Percentiles rank a stretch among this genome's conserved stretches.
Evolutionary conservation across 2,797 vertebrate species (phyloP).

Genomic region (Anniella stebbinsi): DNA sequence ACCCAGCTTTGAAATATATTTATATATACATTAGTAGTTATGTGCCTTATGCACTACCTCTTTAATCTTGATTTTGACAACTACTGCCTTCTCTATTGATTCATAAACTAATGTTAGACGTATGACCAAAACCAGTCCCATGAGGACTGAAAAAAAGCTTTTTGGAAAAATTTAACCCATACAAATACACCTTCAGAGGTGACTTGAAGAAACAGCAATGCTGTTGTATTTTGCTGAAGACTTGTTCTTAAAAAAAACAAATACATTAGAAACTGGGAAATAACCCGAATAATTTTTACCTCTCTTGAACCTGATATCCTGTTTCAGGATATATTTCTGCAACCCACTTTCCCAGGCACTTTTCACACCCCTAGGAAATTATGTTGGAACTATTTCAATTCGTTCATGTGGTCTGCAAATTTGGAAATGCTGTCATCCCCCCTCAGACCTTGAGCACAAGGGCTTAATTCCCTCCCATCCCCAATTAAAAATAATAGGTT

Average conservation of each 20-base stretch:
- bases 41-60: too few species aligned
- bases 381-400: slow-evolving; percentile 41
- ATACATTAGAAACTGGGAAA: too few species aligned
- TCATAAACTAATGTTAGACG: not conserved
- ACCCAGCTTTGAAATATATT: too few species aligned
- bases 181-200: not conserved
- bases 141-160: not conserved
- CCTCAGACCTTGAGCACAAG: slow-evolving; percentile 11
- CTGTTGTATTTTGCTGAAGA: not conserved
- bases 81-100: too few species aligned
- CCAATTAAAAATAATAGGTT: slow-evolving; percentile 48
- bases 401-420: slow-evolving; percentile 16
- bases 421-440: slow-evolving; percentile 36
- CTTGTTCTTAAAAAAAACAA: too few species aligned
- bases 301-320: slow-evolving; percentile 2
- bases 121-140: not conserved
- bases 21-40: too few species aligned
- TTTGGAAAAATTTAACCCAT: not conserved
- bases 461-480: slow-evolving; percentile 39
- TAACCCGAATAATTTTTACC: slow-evolving; percentile 27
- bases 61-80: too few species aligned
- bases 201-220: slow-evolving; percentile 1
- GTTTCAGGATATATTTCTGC: not conserved
- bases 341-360: not conserved
- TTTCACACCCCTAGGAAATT: slow-evolving; percentile 25